Evolutionary conservation across 2,888 invertebrate genomes (phyloP).

Genomic region (Sussaba pulchella): DNA sequence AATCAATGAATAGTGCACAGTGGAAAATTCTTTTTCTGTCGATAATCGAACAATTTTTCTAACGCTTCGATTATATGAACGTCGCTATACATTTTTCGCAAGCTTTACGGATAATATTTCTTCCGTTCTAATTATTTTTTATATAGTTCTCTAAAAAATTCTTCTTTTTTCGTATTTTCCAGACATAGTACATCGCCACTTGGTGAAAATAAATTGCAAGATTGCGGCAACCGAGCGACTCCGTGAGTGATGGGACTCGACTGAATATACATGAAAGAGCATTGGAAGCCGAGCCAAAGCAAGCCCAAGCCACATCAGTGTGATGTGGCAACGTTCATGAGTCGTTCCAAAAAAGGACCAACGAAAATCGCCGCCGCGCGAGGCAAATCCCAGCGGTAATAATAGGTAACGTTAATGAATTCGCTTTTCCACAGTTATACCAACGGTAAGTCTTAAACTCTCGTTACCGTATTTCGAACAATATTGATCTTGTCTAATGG

Average conservation of each 20-base stretch:
- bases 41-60: too few relatives aligned
- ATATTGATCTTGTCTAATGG: slow-evolving; percentile 83
- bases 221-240: slow-evolving; percentile 5
- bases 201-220: slow-evolving; percentile 7
- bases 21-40: too few relatives aligned
- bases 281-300: slow-evolving; percentile 22
- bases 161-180: neutral
- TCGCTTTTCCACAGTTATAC: slow-evolving; percentile 64
- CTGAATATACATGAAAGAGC: slow-evolving; percentile 24
- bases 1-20: too few relatives aligned
- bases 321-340: slow-evolving; percentile 13
- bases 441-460: slow-evolving; percentile 74
- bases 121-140: too few relatives aligned
- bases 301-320: slow-evolving; percentile 23
- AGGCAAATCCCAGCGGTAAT: slow-evolving; percentile 75
- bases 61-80: too few relatives aligned
- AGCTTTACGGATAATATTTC: too few relatives aligned
- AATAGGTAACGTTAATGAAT: slow-evolving; percentile 67
- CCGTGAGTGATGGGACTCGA: slow-evolving; percentile 50
- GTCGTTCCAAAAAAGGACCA: slow-evolving; percentile 59
- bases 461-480: slow-evolving; percentile 79
- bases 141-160: too few relatives aligned
- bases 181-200: neutral
- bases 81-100: too few relatives aligned
- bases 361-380: slow-evolving; percentile 72